phyloP scores from a whole-genome alignment of 1,140 invertebrate genomes.

The Gonatopus flavifemur region DNA sequence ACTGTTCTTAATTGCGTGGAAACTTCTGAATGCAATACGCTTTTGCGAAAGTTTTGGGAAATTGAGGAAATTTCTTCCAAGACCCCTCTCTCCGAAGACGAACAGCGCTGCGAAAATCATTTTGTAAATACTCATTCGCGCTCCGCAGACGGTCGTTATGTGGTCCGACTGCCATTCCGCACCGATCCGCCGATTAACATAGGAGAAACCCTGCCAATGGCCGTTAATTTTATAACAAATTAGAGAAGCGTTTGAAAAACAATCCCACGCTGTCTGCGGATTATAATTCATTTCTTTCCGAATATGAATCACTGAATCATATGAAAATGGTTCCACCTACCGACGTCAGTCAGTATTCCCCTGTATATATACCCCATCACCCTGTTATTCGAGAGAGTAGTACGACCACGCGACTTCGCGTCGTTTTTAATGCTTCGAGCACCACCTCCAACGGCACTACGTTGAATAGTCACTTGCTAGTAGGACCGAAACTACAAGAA shows the following conservation, averaged over 20 bases:
- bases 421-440: not conserved
- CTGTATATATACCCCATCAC: not conserved
- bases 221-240: not conserved
- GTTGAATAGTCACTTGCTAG: not conserved
- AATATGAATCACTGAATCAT: not conserved
- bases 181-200: not conserved
- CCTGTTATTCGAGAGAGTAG: not conserved
- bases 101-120: not conserved
- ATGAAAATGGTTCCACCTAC: not conserved
- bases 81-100: not conserved
- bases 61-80: conserved; percentile 25
- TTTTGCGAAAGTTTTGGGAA: conserved; percentile 32
- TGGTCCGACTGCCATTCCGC: conserved; percentile 6
- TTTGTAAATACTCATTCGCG: no score
- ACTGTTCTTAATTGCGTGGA: conserved; percentile 1
- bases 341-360: not conserved
- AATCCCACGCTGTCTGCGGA: not conserved
- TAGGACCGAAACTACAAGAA: not conserved
- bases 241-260: not conserved
- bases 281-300: not conserved
- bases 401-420: no score
- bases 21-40: conserved; percentile 1
- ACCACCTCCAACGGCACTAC: not conserved
- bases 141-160: conserved; percentile 4
- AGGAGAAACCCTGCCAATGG: not conserved